Conservation (phyloP, 2,888 invertebrate species). For the Celastrina argiolus region DNA sequence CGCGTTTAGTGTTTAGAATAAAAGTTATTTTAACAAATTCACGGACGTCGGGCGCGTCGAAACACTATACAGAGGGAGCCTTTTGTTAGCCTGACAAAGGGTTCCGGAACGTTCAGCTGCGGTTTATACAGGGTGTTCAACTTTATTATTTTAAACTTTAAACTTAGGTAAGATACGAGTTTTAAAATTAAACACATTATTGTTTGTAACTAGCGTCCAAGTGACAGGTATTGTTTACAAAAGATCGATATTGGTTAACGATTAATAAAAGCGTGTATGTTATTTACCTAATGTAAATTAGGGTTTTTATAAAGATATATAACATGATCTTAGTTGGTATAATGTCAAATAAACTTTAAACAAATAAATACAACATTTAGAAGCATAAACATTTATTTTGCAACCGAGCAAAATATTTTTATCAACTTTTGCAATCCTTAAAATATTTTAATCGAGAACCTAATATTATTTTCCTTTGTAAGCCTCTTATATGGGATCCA, state of each 20-base stretch:
- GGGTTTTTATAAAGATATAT: not conserved
- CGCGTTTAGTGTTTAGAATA: slow-evolving; percentile 7
- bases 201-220: not conserved
- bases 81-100: slow-evolving; percentile 17
- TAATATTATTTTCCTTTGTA: slow-evolving; percentile 6
- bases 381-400: not conserved
- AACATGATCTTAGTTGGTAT: not conserved
- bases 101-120: slow-evolving; percentile 8
- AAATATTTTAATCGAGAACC: slow-evolving; percentile 2
- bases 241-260: not conserved
- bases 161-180: slow-evolving; percentile 3
- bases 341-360: not conserved
- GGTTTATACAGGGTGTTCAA: not conserved
- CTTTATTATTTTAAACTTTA: slow-evolving; percentile 18
- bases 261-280: not conserved
- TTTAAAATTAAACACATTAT: not conserved
- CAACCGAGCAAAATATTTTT: not conserved
- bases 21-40: slow-evolving; percentile 14
- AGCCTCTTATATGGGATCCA: slow-evolving; percentile 14
- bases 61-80: slow-evolving; percentile 13
- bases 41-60: slow-evolving; percentile 10
- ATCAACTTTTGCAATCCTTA: not conserved
- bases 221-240: not conserved
- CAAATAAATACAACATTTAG: too few relatives aligned
- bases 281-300: not conserved